These are phyloP conservation scores for Acipenser oxyrinchus DNA, from an alignment of 2,797 vertebrate species.

Conservation along the genomic window DNA sequence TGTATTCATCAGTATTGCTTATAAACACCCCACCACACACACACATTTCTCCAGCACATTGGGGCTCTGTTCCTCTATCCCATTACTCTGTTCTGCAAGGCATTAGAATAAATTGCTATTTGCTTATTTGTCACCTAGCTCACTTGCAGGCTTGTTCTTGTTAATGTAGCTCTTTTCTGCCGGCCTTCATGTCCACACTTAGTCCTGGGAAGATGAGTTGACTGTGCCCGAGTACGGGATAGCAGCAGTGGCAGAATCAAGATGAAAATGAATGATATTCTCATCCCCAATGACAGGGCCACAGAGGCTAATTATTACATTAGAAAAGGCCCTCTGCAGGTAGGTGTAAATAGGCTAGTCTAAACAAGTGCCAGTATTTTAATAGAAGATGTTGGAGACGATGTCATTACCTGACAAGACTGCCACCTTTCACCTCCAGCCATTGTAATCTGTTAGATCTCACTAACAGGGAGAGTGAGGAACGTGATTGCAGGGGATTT, in stretches of 20 bases:
- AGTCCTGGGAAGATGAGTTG: slow-evolving; percentile 51
- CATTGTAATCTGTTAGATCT: slow-evolving; percentile 70
- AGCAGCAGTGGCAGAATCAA: slow-evolving; percentile 53
- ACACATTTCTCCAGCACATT: slow-evolving; percentile 17
- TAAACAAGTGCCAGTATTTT: slow-evolving; percentile 65
- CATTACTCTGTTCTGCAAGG: slow-evolving; percentile 45
- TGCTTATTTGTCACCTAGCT: slow-evolving; percentile 54
- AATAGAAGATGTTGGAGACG: slow-evolving; percentile 54
- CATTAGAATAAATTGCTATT: slow-evolving; percentile 72
- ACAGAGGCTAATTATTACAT: slow-evolving; percentile 70
- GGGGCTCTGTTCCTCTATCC: slow-evolving; percentile 43
- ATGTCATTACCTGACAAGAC: slow-evolving; percentile 65
- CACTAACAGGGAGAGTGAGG: slow-evolving; percentile 68
- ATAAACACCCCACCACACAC: no score
- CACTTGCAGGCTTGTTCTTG: slow-evolving; percentile 65
- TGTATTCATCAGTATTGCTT: no score
- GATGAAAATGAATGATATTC: slow-evolving; percentile 71
- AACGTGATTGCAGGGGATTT: slow-evolving; percentile 85
- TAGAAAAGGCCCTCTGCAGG: slow-evolving; percentile 71
- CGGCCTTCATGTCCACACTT: slow-evolving; percentile 48
- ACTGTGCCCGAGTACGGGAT: slow-evolving; percentile 41
- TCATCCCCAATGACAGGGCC: slow-evolving; percentile 55
- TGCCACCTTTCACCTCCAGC: slow-evolving; percentile 68
- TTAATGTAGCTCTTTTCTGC: slow-evolving; percentile 55
- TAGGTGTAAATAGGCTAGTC: slow-evolving; percentile 75